Base-by-base conservation (phyloP, 2,797 vertebrate species). In the Nyctalus aviator region DNA sequence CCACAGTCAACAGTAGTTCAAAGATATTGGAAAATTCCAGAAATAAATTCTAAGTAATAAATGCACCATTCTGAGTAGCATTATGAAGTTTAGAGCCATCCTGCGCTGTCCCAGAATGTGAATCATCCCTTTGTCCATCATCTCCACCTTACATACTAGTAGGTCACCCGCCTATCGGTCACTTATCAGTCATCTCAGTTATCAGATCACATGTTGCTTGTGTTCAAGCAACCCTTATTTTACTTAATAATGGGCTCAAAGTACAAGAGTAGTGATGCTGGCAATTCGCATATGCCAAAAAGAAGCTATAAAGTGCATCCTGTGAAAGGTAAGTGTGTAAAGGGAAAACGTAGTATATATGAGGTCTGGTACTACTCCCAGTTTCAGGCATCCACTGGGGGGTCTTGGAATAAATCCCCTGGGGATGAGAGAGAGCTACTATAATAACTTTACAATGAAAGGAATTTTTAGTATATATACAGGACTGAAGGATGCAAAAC, bases 371-470 rank as follows among this genome's bases (percentile, higher is more conserved):
- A 50, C 46, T 76, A 50, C 48, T 48, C 30, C n/a, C 27, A 4
- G 46, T 18, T 76, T 76, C 17, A 50, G 30, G 46, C 17, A 21
- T 21, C 46, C 30, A 50, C 30, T 32, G 46, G 46, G 73, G 73
- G 71, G 14, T 76, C 46, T 32, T 76, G 30, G 18, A n/a, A 76
- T 9, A 48, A 50, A 32, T 50, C 18, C 30, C 46, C 73, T n/a
- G 18, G 32, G 64, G 64, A 35, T 68, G n/a, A 50, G 11, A n/a
- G 18, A 48, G 18, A 48, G 48, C 46, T 50, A 50, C 73, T 50
- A 11, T 21, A 88, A 46, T 75, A 93, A 66, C n/a, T 66, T 69
- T 84, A 55, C 62, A 88, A 73, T 64, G 73, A 94, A 93, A 73
- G 13, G 25, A 81, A 46, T 64, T 78, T 76, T 73, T 76, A 69